A percentile compares a stretch with the other conserved stretches of the same genome.
These are phyloP conservation scores for Oriolus oriolus DNA, from an alignment of 2,113 vertebrate genomes.

Conservation along the genomic window DNA sequence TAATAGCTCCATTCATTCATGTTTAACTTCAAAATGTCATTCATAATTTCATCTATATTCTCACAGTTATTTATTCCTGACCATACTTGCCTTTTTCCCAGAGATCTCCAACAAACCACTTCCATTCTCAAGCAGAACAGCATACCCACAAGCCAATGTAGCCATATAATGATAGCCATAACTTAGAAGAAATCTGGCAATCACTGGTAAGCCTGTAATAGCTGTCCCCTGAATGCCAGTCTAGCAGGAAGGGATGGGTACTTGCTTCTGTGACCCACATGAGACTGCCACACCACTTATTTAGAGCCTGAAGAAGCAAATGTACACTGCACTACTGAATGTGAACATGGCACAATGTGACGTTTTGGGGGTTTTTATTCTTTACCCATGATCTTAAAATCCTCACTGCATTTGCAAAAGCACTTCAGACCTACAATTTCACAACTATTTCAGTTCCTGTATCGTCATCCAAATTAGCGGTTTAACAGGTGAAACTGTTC, in stretches of 20 bases:
- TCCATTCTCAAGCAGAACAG: background rate
- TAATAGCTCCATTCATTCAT: background rate
- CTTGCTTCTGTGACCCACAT: fast-evolving
- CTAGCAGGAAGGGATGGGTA: background rate
- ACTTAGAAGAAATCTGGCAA: background rate
- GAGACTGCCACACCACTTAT: background rate
- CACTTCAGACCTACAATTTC: background rate
- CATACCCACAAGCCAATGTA: background rate
- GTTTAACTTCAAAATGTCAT: background rate
- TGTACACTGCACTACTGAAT: background rate
- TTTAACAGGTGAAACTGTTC: background rate
- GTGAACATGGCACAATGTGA: background rate
- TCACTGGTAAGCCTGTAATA: background rate
- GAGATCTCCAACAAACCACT: background rate
- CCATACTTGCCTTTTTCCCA: background rate
- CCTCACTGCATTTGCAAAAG: background rate
- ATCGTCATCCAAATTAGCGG: background rate
- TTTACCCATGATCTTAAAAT: background rate
- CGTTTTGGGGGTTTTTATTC: background rate
- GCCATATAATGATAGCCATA: background rate
- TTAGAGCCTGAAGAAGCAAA: background rate
- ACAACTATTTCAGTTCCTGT: background rate
- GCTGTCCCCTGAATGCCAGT: background rate
- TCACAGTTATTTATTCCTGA: background rate
- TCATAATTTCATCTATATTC: background rate